A percentile compares a stretch with the other conserved stretches of the same genome.
Evolutionary conservation across 2,888 invertebrate genomes (phyloP).

Genomic region (Apamea anceps): DNA sequence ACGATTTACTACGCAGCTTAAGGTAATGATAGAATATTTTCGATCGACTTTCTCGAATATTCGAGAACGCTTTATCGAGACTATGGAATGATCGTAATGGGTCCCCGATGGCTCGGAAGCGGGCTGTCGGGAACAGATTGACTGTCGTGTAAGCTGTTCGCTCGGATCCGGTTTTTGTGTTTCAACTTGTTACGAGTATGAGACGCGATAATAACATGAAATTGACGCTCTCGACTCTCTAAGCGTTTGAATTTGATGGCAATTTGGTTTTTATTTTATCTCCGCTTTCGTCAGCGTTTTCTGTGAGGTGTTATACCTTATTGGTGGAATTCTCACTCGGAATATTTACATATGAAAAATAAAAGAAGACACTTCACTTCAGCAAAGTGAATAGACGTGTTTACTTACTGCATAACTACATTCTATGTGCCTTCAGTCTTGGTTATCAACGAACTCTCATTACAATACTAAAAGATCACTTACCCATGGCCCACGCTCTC

Average conservation of each 20-base stretch:
- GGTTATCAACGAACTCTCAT: background rate
- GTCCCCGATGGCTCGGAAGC: slow-evolving; percentile 66
- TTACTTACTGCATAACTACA: background rate
- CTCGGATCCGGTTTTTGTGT: slow-evolving; percentile 63
- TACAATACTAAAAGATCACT: slow-evolving; percentile 14
- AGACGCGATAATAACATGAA: slow-evolving; percentile 60
- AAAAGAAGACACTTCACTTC: slow-evolving; percentile 1
- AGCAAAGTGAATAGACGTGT: slow-evolving; percentile 19
- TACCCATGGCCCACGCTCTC: slow-evolving; percentile 15
- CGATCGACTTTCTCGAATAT: slow-evolving; percentile 75
- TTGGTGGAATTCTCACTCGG: slow-evolving; percentile 22
- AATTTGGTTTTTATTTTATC: slow-evolving; percentile 61
- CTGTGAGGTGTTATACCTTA: slow-evolving; percentile 45
- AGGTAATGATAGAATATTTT: slow-evolving; percentile 83
- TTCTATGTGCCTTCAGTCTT: background rate
- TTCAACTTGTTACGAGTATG: slow-evolving; percentile 65
- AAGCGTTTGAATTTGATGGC: slow-evolving; percentile 54
- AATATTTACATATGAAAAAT: slow-evolving; percentile 23
- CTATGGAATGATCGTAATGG: slow-evolving; percentile 72
- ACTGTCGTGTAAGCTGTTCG: slow-evolving; percentile 62
- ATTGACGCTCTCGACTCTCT: slow-evolving; percentile 58
- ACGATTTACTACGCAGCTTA: slow-evolving; percentile 78
- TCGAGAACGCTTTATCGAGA: slow-evolving; percentile 72
- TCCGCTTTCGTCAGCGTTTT: slow-evolving; percentile 48
- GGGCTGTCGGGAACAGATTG: slow-evolving; percentile 62